These are phyloP conservation scores for Marmota flaviventris DNA, from an alignment of 2,113 vertebrate genomes.

Conservation along the genomic window DNA sequence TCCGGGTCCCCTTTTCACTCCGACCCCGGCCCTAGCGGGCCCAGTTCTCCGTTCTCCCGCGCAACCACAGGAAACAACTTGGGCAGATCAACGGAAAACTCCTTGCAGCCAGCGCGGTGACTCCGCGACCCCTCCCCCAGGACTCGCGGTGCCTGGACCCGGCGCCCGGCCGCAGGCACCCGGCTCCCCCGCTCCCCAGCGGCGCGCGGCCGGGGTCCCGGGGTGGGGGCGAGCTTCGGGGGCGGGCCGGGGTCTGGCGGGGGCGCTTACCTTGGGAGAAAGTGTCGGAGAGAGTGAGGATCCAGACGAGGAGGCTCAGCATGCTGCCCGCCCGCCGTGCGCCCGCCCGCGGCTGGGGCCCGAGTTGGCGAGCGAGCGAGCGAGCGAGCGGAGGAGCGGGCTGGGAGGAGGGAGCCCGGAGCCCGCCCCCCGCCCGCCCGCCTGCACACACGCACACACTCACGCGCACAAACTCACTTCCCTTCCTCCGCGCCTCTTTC, in stretches of 20 bases:
- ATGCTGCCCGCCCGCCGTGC: constrained; percentile 83
- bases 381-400: constrained; percentile 18
- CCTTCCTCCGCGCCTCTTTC: neutral
- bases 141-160: neutral
- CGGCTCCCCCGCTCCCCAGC: neutral
- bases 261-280: constrained; percentile 84
- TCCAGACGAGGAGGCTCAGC: constrained; percentile 86
- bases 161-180: neutral
- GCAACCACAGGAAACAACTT: constrained; percentile 74
- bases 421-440: constrained; percentile 55
- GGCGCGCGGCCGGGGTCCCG: neutral
- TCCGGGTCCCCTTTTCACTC: neutral
- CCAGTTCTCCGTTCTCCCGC: constrained; percentile 49
- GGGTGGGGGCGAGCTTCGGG: neutral
- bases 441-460: neutral
- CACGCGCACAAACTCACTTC: constrained; percentile 58
- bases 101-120: neutral
- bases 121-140: constrained; percentile 13
- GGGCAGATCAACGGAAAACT: constrained; percentile 71
- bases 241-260: neutral
- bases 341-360: constrained; percentile 78
- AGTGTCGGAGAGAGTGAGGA: constrained; percentile 84
- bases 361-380: constrained; percentile 63
- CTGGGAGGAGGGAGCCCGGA: constrained; percentile 71
- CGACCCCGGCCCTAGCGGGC: constrained; percentile 33